Base-by-base conservation (phyloP, 2,797 vertebrate genomes). In the Amazonetta brasiliensis region DNA sequence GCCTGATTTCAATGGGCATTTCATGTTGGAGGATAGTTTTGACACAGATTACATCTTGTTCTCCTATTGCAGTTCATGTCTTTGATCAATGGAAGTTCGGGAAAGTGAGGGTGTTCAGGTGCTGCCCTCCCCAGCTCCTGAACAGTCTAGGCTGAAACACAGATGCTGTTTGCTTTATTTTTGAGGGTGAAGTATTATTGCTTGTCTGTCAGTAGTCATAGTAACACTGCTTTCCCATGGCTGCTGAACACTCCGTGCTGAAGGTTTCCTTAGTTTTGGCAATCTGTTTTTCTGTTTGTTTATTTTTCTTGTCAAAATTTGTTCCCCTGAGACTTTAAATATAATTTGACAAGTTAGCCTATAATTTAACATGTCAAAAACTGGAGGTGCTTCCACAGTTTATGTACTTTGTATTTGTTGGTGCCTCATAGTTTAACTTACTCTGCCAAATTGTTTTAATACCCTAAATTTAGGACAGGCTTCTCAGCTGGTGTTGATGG, bases 361-460 rank as follows among this genome's bases (percentile, higher is more conserved):
- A 7, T 84, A 95, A 95, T 92, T 91, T 92, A 84, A 88, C 62
- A 35, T 86, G 91, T 89, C 73, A 84, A 86, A 91, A 91, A 31
- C 37, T 63, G 55, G 62, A 91, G 44, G 12, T 37, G 4, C 35
- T 75, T 73, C 73, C 50, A 67, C 37, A 82, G 21, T 89, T 73
- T 84, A 84, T 55, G 30, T 79, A 56, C 55, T 76, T 52, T 84
- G 75, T 88, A 25, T 92, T 63, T 50, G 37, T 59, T 79, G 30
- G 21, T 63, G 23, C 55, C 30, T 90, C 56, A 67, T 23, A 73
- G 41, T 92, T 90, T 26, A 81, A 66, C 46, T 90, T 88, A 43
- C 72, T 82, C 50, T 88, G 92, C 83, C 87, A 96, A 95, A 92
- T 66, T 62, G 12, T 73, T 95, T 88, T 91, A 95, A 81, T 94